Evolutionary conservation across 2,113 vertebrate species (phyloP), one percentile per base, ranked within the genome.

Genomic region (Oplegnathus fasciatus): DNA sequence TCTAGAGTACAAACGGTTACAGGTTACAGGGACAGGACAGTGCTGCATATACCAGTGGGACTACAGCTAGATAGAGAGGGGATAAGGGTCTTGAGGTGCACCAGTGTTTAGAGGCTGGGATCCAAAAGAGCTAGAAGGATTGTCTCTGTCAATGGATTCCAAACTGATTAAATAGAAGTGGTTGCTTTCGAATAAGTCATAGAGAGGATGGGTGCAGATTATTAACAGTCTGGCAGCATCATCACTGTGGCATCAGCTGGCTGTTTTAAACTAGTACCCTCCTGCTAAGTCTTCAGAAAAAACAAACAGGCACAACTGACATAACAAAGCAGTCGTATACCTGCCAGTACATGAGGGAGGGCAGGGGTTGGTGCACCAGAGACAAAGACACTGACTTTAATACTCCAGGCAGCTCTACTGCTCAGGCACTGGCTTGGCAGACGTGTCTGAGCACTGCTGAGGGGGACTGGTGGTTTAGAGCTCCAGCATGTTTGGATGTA

Each of bases 151-250:
- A 42, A 3, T 76, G 28, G 52, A 73, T 60, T 84, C 71, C 72
- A 75, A 55, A 46, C 40, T 34, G 50, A 79, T 40, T n/a, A 52
- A 83, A 83, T 60, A 9, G 13, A 72, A 67, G 42, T 76, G 69
- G 66, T 55, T 66, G 60, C n/a, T 72, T 34, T 86, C 72, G 69
- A 86, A 48, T 3, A 72, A 76, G 64, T 68, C 54, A 77, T 20
- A 40, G 58, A 72, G 58, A 58, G 54, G 46, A 85, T 37, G 48
- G 64, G 44, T 76, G 37, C 58, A 81, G 67, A 88, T 75, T 73
- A 81, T 81, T 83, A 87, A 87, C 69, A 75, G 74, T 84, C 66
- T 85, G 82, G 83, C 83, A 78, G 80, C 64, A 83, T 58, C 50
- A 52, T 40, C 54, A 55, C 74, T 75, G 54, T 86, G 44, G 75